Base-by-base conservation (phyloP, 1,140 invertebrate species). In the Drusus annulatus region DNA sequence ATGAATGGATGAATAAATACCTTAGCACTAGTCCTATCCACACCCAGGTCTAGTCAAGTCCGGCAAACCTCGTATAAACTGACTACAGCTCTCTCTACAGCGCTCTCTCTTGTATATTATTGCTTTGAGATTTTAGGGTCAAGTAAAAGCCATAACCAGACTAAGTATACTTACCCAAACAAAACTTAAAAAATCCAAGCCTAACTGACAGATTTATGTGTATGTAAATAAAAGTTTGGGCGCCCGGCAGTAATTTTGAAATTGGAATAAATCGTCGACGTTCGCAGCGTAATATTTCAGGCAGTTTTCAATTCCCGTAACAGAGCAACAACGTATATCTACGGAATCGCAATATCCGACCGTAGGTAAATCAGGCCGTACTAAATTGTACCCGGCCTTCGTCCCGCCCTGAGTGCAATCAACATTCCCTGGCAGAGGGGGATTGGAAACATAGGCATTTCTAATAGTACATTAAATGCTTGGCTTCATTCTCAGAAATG, bases 351-450 rank as follows among this genome's bases (percentile, higher is more conserved):
- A 77, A 77, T 77, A 78, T 78, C 63, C 51, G 50, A 45, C 60
- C 54, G 68, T 69, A 45, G 36, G 50, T 83, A 83, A 83, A 83
- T 83, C 81, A 80, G 56, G 31, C 36, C 56, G 76, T 63, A 63
- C 79, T 83, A 83, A 83, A 80, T 83, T 78, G 28, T 69, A 16
- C 23, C 51, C 74, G 54, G 81, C 76, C 62, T 71, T 82, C 81
- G 80, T 82, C 79, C 74, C 73, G 52, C 45, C 65, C 82, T 62
- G 78, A 78, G 79, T 83, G 80, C 80, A 83, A 83, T 83, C 82
- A 83, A 83, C 82, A 81, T 79, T 79, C 78, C 56, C 36, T 36
- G 36, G 10, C 36, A 45, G 36, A 45, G 36, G 36, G 36, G 36
- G 36, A 45, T 45, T 13, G 36, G 36, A 10, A 45, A 45, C 8